phyloP scores from a whole-genome alignment of 2,113 vertebrate genomes.

The Entomyzon cyanotis region DNA sequence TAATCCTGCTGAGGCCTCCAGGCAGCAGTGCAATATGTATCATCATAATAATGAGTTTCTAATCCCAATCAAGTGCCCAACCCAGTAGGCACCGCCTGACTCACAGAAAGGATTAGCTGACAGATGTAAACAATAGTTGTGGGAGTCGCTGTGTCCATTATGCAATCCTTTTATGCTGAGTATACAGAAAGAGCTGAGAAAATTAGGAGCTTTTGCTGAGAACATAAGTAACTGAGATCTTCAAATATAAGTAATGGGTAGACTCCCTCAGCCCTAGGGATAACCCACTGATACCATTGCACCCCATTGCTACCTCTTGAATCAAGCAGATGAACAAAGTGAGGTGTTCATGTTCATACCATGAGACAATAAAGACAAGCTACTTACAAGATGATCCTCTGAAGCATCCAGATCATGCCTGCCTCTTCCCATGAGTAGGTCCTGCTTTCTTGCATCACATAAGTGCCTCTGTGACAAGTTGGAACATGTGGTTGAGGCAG shows the following conservation, averaged over 20 bases:
- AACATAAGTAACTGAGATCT: slow-evolving; percentile 4
- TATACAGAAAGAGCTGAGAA: slow-evolving; percentile 35
- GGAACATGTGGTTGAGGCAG: not conserved
- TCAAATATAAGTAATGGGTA: not conserved
- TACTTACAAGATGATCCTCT: slow-evolving; percentile 22
- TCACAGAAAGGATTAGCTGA: slow-evolving; percentile 44
- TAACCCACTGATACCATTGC: not conserved
- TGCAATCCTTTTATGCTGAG: slow-evolving; percentile 51
- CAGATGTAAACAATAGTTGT: slow-evolving; percentile 41
- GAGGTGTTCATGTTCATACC: not conserved
- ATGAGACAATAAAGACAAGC: not conserved
- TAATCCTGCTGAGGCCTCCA: slow-evolving; percentile 14
- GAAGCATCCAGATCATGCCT: not conserved
- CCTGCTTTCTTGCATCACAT: not conserved
- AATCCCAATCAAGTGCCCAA: slow-evolving; percentile 46
- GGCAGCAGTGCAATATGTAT: slow-evolving; percentile 16
- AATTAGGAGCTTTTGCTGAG: slow-evolving; percentile 17
- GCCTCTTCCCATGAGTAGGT: not conserved
- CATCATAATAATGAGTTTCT: slow-evolving; percentile 15
- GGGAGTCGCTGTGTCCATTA: not conserved
- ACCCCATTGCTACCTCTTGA: not conserved
- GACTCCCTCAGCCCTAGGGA: not conserved
- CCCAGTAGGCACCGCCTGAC: slow-evolving; percentile 14
- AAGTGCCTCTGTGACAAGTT: not conserved
- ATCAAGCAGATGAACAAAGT: not conserved